phyloP scores from a whole-genome alignment of 2,113 vertebrate genomes.

The Corapipo altera region DNA sequence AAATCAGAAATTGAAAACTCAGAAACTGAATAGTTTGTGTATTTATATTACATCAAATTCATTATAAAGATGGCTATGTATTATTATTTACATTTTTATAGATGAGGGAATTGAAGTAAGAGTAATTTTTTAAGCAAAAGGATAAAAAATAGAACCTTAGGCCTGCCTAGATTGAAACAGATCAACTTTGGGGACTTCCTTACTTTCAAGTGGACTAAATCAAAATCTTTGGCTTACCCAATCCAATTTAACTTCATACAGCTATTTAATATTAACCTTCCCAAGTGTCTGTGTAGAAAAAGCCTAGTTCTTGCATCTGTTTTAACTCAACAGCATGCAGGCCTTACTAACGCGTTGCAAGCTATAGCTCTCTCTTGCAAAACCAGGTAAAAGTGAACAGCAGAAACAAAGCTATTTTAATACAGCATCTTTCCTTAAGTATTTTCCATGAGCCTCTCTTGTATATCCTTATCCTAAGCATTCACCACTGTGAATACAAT shows the following conservation, averaged over 20 bases:
- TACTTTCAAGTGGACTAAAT: not conserved
- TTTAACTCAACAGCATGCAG: not conserved
- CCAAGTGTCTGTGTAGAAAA: not conserved
- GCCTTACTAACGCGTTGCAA: not conserved
- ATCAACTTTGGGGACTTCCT: not conserved
- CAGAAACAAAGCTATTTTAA: not conserved
- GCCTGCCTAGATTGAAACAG: not conserved
- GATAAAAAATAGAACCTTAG: not conserved
- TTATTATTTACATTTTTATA: not conserved
- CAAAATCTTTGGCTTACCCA: not conserved
- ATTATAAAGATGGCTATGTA: not conserved
- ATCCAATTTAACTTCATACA: not conserved
- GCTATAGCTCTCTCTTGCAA: not conserved
- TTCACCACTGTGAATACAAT: not conserved
- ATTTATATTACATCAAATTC: not conserved
- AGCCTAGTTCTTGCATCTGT: not conserved
- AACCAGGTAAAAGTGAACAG: constrained; percentile 10
- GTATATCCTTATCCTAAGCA: not conserved
- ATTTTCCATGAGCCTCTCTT: not conserved
- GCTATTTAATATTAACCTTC: not conserved
- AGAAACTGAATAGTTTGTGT: not conserved
- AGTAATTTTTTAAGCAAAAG: not conserved
- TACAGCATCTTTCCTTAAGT: not conserved
- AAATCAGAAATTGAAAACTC: not conserved
- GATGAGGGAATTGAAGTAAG: not conserved